A percentile compares a stretch with the other conserved stretches of the same genome.
Evolutionary conservation across 2,113 vertebrate species (phyloP).

Genomic region (Pygoscelis antarcticus): DNA sequence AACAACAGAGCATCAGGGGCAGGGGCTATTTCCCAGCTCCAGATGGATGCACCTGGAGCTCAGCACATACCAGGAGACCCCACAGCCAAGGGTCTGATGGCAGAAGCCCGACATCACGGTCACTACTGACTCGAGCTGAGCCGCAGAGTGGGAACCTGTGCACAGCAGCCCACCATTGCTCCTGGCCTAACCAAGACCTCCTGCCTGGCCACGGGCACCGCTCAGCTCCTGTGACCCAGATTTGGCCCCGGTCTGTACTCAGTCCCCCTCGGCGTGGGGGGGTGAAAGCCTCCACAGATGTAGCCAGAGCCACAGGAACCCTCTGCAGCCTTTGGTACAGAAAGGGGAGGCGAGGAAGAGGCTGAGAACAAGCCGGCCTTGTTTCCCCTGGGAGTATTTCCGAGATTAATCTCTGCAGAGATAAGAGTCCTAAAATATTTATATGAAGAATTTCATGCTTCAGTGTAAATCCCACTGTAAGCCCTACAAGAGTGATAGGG

Average conservation of each 20-base stretch:
- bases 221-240: background rate
- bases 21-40: background rate
- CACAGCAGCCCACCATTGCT: fast-evolving
- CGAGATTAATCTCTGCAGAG: background rate
- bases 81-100: too few relatives aligned
- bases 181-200: background rate
- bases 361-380: background rate
- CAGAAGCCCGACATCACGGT: background rate
- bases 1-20: background rate
- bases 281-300: background rate
- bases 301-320: background rate
- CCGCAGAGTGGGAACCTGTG: background rate
- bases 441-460: constrained; percentile 15
- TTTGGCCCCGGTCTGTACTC: background rate
- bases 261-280: fast-evolving
- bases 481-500: background rate
- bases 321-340: background rate
- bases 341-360: background rate
- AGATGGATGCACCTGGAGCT: background rate
- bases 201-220: background rate
- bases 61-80: background rate
- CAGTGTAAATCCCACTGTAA: constrained; percentile 30
- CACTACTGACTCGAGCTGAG: fast-evolving
- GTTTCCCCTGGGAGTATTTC: background rate
- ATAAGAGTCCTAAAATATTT: constrained; percentile 41